A percentile compares a stretch with the other conserved stretches of the same genome.
phyloP scores from a whole-genome alignment of 92 coral and sea anemone genomes.

The Epizoanthus stellaris region DNA sequence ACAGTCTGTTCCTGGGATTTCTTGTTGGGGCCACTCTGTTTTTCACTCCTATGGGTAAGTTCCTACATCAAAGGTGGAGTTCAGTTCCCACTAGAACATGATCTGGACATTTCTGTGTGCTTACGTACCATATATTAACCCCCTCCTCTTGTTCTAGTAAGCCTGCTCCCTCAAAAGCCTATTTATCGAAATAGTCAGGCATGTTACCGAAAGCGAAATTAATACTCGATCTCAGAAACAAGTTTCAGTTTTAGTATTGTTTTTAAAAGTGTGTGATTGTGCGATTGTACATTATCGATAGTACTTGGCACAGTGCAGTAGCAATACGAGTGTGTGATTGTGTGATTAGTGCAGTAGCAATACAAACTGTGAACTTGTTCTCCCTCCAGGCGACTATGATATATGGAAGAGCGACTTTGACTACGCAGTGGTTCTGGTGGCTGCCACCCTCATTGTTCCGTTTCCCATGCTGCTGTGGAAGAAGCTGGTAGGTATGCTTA shows the following conservation, averaged over 20 bases:
- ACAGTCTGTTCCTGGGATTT: slow-evolving; percentile 87
- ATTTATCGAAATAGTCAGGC: too few species aligned
- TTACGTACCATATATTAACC: too few species aligned
- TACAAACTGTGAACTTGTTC: neutral
- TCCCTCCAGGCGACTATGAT: slow-evolving; percentile 61
- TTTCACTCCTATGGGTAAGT: slow-evolving; percentile 91
- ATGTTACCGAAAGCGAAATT: too few species aligned
- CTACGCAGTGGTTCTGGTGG: slow-evolving; percentile 78
- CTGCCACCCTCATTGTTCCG: slow-evolving; percentile 72
- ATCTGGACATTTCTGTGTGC: too few species aligned
- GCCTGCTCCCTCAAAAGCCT: too few species aligned
- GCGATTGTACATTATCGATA: too few species aligned
- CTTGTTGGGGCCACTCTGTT: slow-evolving; percentile 80
- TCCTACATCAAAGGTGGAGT: neutral
- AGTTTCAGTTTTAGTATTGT: too few species aligned
- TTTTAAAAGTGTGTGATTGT: too few species aligned
- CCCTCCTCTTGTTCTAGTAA: too few species aligned
- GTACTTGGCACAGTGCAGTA: too few species aligned
- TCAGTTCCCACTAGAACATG: neutral
- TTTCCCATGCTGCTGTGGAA: slow-evolving; percentile 80
- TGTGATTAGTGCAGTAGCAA: neutral
- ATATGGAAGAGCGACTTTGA: slow-evolving; percentile 82
- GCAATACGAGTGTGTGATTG: too few species aligned
- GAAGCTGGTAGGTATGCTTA: slow-evolving; percentile 66
- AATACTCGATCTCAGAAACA: too few species aligned